Evolutionary conservation across 2,113 vertebrate species (phyloP).

Genomic region (Excalfactoria chinensis): DNA sequence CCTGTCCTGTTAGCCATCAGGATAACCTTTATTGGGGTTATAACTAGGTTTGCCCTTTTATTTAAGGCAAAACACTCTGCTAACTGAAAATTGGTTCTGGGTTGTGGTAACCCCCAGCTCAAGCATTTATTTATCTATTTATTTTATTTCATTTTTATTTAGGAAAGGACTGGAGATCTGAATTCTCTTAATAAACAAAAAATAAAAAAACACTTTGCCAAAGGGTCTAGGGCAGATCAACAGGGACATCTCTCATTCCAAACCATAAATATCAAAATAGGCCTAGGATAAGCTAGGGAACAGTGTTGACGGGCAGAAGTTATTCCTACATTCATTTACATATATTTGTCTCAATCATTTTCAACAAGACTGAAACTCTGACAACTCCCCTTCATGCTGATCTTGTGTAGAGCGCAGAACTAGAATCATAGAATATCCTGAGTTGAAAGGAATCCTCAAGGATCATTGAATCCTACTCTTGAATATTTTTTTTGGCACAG

Average conservation of each 20-base stretch:
- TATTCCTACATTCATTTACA: neutral
- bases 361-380: rapidly evolving
- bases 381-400: neutral
- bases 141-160: neutral
- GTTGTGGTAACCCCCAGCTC: neutral
- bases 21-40: neutral
- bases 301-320: neutral
- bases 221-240: neutral
- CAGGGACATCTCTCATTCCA: neutral
- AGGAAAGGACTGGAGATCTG: neutral
- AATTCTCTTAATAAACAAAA: neutral
- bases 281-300: neutral
- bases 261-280: neutral
- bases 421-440: neutral
- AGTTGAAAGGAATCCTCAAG: neutral
- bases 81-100: neutral
- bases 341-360: neutral
- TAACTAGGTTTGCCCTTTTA: neutral
- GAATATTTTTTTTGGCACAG: neutral
- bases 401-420: neutral
- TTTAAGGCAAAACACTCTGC: neutral
- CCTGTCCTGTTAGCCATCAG: neutral
- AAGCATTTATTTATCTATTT: neutral
- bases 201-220: rapidly evolving
- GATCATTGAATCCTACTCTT: neutral